phyloP scores from a whole-genome alignment of 1,140 invertebrate species.

The Pseudoatta argentina region DNA sequence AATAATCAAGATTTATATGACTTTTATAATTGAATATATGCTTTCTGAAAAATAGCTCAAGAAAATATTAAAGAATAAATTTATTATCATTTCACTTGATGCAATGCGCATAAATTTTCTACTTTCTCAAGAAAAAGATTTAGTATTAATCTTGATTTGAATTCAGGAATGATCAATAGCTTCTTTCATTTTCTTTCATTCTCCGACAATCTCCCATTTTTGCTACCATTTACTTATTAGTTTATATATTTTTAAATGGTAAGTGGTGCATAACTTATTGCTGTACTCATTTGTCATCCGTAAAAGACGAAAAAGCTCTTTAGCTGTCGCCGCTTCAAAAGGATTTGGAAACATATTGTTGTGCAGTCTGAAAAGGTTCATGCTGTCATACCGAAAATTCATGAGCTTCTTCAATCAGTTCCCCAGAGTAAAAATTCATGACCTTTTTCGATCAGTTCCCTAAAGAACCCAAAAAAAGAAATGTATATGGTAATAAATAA shows the following conservation, averaged over 20 bases:
- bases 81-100: background rate
- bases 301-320: background rate
- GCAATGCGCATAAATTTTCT: background rate
- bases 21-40: background rate
- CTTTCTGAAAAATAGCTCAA: background rate
- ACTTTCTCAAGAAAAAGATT: constrained; percentile 45
- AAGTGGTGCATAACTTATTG: constrained; percentile 73
- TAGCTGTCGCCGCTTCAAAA: constrained; percentile 49
- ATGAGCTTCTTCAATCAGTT: background rate
- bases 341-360: constrained; percentile 65
- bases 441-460: background rate
- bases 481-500: background rate
- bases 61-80: background rate
- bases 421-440: background rate
- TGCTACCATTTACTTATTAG: constrained; percentile 65
- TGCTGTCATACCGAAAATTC: background rate
- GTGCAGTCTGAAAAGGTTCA: constrained; percentile 55
- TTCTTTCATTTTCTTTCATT: constrained; percentile 54
- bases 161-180: constrained; percentile 22
- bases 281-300: constrained; percentile 70
- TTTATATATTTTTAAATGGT: constrained; percentile 71
- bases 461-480: no score
- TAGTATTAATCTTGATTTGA: constrained; percentile 49
- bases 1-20: background rate
- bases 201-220: background rate